These are phyloP conservation scores for Steinernema khuongi DNA, from an alignment of 1,140 invertebrate genomes.

Conservation along the genomic window DNA sequence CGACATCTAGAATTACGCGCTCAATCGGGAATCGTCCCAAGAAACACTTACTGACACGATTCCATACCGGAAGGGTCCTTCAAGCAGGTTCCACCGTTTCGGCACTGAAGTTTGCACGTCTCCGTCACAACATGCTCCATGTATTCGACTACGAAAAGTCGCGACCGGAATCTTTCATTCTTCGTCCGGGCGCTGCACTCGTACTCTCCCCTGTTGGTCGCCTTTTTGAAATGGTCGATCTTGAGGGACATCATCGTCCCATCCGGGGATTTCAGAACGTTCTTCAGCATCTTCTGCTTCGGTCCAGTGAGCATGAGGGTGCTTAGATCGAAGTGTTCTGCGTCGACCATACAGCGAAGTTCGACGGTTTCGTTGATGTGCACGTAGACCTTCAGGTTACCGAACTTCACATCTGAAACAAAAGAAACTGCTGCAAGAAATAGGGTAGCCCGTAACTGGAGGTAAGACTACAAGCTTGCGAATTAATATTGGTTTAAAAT, in stretches of 20 bases:
- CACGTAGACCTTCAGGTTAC: not conserved
- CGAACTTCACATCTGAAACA: not conserved
- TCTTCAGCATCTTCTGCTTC: not conserved
- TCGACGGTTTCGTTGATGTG: not conserved
- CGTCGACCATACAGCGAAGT: not conserved
- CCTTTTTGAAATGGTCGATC: not conserved
- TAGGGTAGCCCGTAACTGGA: too few relatives aligned
- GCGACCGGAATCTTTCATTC: not conserved
- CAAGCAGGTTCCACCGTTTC: not conserved
- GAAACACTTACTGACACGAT: not conserved
- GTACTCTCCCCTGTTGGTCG: not conserved
- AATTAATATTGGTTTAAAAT: too few relatives aligned
- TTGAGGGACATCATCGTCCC: not conserved
- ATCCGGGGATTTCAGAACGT: not conserved
- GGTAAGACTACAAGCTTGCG: too few relatives aligned
- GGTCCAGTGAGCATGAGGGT: not conserved
- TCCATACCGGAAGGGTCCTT: not conserved
- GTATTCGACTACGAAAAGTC: not conserved
- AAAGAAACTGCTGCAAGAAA: not conserved
- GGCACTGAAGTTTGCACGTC: not conserved
- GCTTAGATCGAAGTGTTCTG: not conserved
- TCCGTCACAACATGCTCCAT: not conserved
- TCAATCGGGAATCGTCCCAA: too few relatives aligned
- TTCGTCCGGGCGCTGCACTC: not conserved
- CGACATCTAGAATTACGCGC: too few relatives aligned